These are phyloP conservation scores for Drosophila birchii DNA, from an alignment of 2,888 invertebrate species.

Conservation along the genomic window DNA sequence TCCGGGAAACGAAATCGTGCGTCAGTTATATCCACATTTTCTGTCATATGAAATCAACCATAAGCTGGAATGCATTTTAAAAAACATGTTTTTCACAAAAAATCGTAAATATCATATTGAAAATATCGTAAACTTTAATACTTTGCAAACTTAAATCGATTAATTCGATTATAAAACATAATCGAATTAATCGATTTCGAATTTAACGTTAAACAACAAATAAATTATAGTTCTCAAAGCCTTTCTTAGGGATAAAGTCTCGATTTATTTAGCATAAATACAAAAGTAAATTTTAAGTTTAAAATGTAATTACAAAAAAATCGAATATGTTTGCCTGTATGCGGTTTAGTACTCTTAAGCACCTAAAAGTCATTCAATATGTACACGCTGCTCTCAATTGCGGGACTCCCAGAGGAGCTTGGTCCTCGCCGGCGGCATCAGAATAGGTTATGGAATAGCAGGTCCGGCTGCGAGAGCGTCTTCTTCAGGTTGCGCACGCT, in stretches of 20 bases:
- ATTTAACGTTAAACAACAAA: not conserved
- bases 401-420: not conserved
- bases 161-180: no score
- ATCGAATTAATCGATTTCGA: not conserved
- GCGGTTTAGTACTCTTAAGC: conserved; percentile 7
- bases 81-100: not conserved
- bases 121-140: not conserved
- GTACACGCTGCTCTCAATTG: conserved; percentile 19
- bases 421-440: conserved; percentile 37
- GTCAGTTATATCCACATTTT: not conserved
- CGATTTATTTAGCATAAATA: conserved; percentile 24
- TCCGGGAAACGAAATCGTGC: not conserved
- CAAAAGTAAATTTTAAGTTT: not conserved
- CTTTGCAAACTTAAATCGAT: not conserved
- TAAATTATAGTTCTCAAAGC: not conserved
- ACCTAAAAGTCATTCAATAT: conserved; percentile 26
- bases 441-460: conserved; percentile 80
- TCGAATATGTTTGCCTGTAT: conserved; percentile 10
- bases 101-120: not conserved
- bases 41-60: not conserved
- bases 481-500: conserved; percentile 79
- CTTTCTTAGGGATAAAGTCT: not conserved
- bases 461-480: conserved; percentile 81
- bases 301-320: conserved; percentile 2
- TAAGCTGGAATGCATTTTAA: not conserved